Evolutionary conservation across 2,113 vertebrate species (phyloP).

Genomic region (Sinocyclocheilus maitianheensis): DNA sequence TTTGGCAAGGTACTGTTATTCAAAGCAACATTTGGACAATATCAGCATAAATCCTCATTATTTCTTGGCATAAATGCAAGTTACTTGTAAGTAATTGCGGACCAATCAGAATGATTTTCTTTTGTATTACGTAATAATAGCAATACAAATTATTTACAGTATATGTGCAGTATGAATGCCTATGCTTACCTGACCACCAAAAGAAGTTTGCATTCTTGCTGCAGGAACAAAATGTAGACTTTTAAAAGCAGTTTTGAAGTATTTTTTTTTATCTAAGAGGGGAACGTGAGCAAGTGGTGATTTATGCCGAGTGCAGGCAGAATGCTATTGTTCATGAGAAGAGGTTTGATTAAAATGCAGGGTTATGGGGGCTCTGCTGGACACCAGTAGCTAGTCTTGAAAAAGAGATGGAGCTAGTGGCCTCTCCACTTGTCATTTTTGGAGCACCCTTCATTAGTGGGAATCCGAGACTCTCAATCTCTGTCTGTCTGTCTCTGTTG

Average conservation of each 20-base stretch:
- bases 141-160: neutral
- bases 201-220: neutral
- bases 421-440: conserved; percentile 11
- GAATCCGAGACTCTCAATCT: conserved; percentile 26
- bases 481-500: neutral
- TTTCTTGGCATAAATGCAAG: neutral
- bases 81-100: neutral
- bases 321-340: neutral
- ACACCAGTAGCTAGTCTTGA: neutral
- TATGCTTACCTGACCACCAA: neutral
- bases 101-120: neutral
- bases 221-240: neutral
- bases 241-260: neutral
- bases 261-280: neutral
- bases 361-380: neutral
- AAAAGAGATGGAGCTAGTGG: neutral
- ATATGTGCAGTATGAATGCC: neutral
- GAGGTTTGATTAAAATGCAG: conserved; percentile 16
- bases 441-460: conserved; percentile 9
- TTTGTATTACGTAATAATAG: neutral
- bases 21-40: neutral
- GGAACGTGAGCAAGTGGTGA: neutral
- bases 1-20: neutral
- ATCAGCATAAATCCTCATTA: neutral
- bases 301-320: neutral